phyloP scores from a whole-genome alignment of 2,797 vertebrate species.

The Typhlichthys subterraneus region DNA sequence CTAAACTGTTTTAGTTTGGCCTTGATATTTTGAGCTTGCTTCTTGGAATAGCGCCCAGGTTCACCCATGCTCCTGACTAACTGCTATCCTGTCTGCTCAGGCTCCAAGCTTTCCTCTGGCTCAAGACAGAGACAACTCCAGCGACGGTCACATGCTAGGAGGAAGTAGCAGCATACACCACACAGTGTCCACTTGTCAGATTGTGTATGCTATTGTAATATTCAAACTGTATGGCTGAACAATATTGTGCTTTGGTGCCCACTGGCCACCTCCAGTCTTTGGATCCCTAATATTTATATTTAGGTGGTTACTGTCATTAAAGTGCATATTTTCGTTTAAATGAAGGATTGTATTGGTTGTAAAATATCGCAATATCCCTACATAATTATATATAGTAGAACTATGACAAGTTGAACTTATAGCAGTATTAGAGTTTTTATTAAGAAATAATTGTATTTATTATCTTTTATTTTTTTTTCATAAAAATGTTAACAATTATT shows the following conservation, averaged over 20 bases:
- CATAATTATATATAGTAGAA: neutral
- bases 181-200: slow-evolving; percentile 3
- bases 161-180: slow-evolving; percentile 55
- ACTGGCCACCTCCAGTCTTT: slow-evolving; percentile 1
- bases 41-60: neutral
- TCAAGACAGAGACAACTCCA: slow-evolving; percentile 62
- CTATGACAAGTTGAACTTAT: slow-evolving; percentile 12
- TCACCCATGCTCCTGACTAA: slow-evolving; percentile 5
- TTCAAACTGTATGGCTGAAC: slow-evolving; percentile 10
- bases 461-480: neutral
- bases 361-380: no score
- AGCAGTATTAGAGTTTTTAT: slow-evolving; percentile 6
- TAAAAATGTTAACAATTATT: slow-evolving; percentile 14
- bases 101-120: slow-evolving; percentile 57
- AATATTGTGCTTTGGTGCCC: slow-evolving; percentile 1
- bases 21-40: neutral
- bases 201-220: neutral
- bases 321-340: no score
- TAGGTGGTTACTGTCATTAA: no score
- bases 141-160: slow-evolving; percentile 63
- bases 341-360: no score
- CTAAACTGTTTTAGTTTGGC: no score
- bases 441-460: slow-evolving; percentile 23
- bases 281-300: neutral
- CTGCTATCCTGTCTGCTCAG: slow-evolving; percentile 45